Percentiles rank a stretch among this genome's conserved stretches.
phyloP scores from a whole-genome alignment of 2,113 vertebrate genomes.

The Cariama cristata region DNA sequence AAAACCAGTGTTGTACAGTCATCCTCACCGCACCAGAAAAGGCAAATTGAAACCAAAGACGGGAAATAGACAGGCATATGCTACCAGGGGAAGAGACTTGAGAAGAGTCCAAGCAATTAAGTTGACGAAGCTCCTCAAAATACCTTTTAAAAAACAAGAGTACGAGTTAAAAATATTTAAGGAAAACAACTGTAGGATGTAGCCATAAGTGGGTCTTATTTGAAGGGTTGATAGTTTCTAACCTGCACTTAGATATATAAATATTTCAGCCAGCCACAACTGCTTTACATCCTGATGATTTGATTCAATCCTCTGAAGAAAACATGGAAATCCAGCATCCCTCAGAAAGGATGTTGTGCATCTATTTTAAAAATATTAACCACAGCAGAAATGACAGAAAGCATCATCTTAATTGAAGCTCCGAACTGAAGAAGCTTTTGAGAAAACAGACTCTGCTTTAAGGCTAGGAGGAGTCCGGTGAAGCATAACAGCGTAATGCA shows the following conservation, averaged over 20 bases:
- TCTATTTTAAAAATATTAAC: neutral
- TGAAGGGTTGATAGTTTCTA: neutral
- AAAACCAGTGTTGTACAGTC: neutral
- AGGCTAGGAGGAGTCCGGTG: neutral
- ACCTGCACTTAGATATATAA: constrained; percentile 30
- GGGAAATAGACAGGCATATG: neutral
- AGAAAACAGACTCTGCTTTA: neutral
- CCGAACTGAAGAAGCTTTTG: neutral
- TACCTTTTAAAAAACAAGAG: constrained; percentile 16
- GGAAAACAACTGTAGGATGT: constrained; percentile 31
- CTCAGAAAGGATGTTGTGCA: neutral
- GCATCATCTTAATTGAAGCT: neutral
- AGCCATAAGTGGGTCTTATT: neutral
- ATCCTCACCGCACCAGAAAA: neutral
- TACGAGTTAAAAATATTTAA: constrained; percentile 38
- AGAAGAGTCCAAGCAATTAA: constrained; percentile 9
- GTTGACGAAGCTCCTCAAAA: constrained; percentile 36
- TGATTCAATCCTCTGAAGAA: neutral
- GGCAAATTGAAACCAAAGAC: constrained; percentile 15
- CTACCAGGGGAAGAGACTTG: neutral
- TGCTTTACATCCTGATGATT: neutral
- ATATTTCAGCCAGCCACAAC: constrained; percentile 3
- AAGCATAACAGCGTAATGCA: accelerated
- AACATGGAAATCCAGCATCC: neutral
- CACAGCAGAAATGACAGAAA: neutral